A percentile compares a stretch with the other conserved stretches of the same genome.
phyloP scores from a whole-genome alignment of 64 coral and sea anemone species.

The Actinia equina region DNA sequence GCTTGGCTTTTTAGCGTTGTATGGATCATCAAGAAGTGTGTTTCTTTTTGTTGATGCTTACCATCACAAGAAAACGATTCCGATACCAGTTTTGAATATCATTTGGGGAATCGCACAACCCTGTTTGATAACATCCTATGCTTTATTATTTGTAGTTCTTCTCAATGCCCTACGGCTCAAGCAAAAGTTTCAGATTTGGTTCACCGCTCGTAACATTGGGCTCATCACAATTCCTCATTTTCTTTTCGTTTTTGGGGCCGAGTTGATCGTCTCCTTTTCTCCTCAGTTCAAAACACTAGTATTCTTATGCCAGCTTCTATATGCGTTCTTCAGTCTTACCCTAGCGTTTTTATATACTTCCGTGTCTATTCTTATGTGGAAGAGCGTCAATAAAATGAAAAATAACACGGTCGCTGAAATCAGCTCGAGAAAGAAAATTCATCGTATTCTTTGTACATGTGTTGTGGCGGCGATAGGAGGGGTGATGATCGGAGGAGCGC shows the following conservation, averaged over 20 bases:
- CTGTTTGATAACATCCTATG: conserved; percentile 35
- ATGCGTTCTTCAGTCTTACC: conserved; percentile 10
- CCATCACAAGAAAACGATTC: conserved; percentile 27
- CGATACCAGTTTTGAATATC: conserved; percentile 11
- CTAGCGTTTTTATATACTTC: conserved; percentile 21
- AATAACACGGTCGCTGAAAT: background rate
- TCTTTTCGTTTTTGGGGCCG: conserved; percentile 29
- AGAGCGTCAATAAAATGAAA: conserved; percentile 16
- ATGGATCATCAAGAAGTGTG: conserved; percentile 23
- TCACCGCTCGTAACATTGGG: conserved; percentile 43
- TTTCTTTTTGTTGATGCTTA: conserved; percentile 50
- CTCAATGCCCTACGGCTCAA: conserved; percentile 39
- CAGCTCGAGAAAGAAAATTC: background rate
- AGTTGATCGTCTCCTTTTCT: conserved; percentile 21
- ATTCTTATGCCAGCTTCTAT: conserved; percentile 38
- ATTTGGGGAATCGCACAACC: conserved; percentile 55
- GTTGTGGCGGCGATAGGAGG: conserved; percentile 14
- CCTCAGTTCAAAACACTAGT: conserved; percentile 8
- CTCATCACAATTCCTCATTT: conserved; percentile 34
- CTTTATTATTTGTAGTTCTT: conserved; percentile 41
- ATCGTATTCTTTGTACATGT: conserved; percentile 11
- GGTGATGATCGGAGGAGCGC: background rate
- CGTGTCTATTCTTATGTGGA: conserved; percentile 19
- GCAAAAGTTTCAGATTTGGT: conserved; percentile 47
- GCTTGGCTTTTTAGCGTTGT: background rate